Evolutionary conservation across 2,113 vertebrate species (phyloP), one percentile per base, ranked within the genome.

Genomic region (Donacobius atricapilla): DNA sequence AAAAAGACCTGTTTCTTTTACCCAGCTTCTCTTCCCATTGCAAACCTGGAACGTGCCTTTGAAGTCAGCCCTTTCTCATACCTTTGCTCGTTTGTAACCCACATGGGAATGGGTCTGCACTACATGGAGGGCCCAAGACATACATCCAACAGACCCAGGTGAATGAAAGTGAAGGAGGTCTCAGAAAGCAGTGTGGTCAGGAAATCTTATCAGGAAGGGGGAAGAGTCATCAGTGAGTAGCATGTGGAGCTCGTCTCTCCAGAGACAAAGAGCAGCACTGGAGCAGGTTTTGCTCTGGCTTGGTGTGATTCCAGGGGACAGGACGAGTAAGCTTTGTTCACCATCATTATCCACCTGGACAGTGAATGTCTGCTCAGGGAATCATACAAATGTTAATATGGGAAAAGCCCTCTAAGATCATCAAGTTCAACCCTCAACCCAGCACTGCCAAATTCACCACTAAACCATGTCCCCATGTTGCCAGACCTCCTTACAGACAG

Each of bases 41-140:
- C 60, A 65, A 61, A 28, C 17, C 18, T 18, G 0, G 0, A 13
- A 13, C 0, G 0, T 60, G 33, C 15, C n/a, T 58, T 60, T 70
- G 37, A 15, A 48, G 44, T 16, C 54, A 33, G 13, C 9, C 23
- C 37, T 45, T 89, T 56, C 39, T 51, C 37, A 6, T 8, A 15
- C 3, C 0, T 45, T 65, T 71, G 3, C 27, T 39, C 71, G 21
- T 45, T 83, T 44, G 33, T 45, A 60, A 56, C 37, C 88, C 71
- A 19, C 1, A 0, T 20, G 20, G 44, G 64, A 81, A 45, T 25
- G n/a, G 30, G 28, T 45, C 80, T 79, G 80, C 45, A 11, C 15
- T 15, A 24, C 44, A 15, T 39, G 17, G 45, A 21, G 37, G 28
- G 25, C 24, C 53, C 40, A 28, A 16, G 17, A 11, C 4, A 1